phyloP scores from a whole-genome alignment of 2,888 invertebrate genomes.

The Pristionchus arcanus region DNA sequence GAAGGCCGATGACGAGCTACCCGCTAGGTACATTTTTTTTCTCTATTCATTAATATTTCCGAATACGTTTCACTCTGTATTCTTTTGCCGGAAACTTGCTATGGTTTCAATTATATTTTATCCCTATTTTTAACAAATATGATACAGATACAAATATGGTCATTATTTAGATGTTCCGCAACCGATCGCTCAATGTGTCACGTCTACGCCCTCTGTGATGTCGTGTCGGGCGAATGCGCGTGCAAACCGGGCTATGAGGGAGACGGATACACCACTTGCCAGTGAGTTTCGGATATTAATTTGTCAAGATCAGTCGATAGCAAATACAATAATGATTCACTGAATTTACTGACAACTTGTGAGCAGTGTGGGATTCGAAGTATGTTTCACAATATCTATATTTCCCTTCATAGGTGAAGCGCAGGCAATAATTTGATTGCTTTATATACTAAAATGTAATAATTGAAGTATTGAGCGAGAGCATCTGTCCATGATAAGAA shows the following conservation, averaged over 20 bases:
- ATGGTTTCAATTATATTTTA: too few relatives aligned
- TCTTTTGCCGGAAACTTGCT: neutral
- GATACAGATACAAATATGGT: too few relatives aligned
- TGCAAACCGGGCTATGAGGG: slow-evolving; percentile 61
- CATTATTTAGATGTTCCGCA: slow-evolving; percentile 44
- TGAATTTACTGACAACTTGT: too few relatives aligned
- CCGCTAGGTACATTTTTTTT: neutral
- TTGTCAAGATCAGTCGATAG: too few relatives aligned
- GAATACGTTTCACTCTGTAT: neutral
- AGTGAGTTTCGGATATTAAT: slow-evolving; percentile 57
- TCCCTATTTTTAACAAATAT: neutral
- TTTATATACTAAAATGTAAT: too few relatives aligned
- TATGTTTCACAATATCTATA: too few relatives aligned
- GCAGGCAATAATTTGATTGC: too few relatives aligned
- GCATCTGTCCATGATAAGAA: too few relatives aligned
- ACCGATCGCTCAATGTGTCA: slow-evolving; percentile 63
- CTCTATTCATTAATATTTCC: neutral
- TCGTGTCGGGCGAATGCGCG: slow-evolving; percentile 63
- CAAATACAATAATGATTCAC: too few relatives aligned
- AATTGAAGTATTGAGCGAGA: too few relatives aligned
- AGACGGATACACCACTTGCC: slow-evolving; percentile 71
- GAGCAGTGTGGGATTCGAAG: too few relatives aligned
- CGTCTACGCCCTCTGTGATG: slow-evolving; percentile 70
- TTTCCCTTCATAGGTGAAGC: too few relatives aligned
- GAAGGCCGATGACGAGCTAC: neutral